phyloP scores from a whole-genome alignment of 2,888 invertebrate species.

The Octonoba sinensis region DNA sequence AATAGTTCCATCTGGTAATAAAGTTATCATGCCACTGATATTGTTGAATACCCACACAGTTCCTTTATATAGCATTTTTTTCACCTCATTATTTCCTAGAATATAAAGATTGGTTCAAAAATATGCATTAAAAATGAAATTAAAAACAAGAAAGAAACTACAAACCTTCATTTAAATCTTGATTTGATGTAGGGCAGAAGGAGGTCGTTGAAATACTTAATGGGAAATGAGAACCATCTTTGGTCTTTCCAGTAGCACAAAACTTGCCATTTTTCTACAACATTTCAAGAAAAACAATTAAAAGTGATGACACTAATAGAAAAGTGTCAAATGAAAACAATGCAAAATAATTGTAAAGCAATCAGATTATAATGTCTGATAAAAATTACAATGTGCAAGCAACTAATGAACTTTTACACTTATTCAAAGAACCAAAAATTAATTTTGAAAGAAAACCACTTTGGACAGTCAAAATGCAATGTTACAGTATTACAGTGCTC shows the following conservation, averaged over 20 bases:
- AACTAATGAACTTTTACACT: no score
- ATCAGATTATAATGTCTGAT: no score
- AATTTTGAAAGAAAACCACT: no score
- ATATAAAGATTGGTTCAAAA: background rate
- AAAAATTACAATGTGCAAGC: no score
- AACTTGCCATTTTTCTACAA: constrained; percentile 75
- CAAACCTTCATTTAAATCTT: constrained; percentile 12
- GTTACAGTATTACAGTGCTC: no score
- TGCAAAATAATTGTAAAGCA: no score
- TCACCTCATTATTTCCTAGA: background rate
- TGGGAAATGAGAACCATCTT: constrained; percentile 78
- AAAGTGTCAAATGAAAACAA: no score
- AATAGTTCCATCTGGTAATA: constrained; percentile 77
- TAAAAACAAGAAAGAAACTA: background rate
- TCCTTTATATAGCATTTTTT: constrained; percentile 47
- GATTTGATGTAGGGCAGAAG: background rate
- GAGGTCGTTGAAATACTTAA: constrained; percentile 69
- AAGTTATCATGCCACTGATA: constrained; percentile 78
- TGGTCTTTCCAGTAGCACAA: constrained; percentile 78
- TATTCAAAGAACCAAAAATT: no score
- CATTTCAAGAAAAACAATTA: no score
- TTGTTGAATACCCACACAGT: constrained; percentile 73
- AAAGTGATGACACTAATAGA: no score
- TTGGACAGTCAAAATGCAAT: no score
- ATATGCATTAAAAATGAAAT: no score